Conservation (phyloP, 2,797 vertebrate species). For the Anabas testudineus region DNA sequence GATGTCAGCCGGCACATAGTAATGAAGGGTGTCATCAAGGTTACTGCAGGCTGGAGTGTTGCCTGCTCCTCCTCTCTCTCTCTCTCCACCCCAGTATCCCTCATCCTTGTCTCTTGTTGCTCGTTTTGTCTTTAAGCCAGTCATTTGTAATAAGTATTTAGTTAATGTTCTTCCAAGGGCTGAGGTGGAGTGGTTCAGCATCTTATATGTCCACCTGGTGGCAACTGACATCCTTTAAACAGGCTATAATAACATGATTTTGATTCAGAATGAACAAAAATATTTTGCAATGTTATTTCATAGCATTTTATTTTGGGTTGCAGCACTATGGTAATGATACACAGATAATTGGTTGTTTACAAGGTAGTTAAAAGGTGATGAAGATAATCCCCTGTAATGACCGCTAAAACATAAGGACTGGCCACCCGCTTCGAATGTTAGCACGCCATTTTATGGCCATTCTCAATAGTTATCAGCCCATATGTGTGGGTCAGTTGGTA, state of each 20-base stretch:
- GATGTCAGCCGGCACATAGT: constrained; percentile 82
- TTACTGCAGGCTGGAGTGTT: constrained; percentile 81
- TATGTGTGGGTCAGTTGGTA: too few relatives aligned
- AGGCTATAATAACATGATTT: background rate
- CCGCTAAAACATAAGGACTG: too few relatives aligned
- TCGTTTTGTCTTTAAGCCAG: constrained; percentile 42
- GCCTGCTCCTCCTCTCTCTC: constrained; percentile 52
- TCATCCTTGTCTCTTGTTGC: constrained; percentile 47
- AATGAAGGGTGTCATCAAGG: constrained; percentile 89
- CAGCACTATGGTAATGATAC: background rate
- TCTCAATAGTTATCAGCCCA: too few relatives aligned
- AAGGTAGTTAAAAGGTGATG: too few relatives aligned
- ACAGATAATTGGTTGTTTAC: background rate
- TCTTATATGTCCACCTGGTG: background rate
- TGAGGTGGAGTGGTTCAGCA: constrained; percentile 6
- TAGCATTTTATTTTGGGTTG: background rate
- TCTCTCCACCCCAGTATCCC: constrained; percentile 19
- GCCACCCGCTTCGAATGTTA: too few relatives aligned
- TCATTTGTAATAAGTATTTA: constrained; percentile 24
- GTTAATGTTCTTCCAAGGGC: constrained; percentile 15
- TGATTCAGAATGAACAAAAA: background rate
- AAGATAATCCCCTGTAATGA: too few relatives aligned
- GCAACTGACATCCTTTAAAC: background rate
- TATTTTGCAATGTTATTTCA: too few relatives aligned
- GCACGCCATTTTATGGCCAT: too few relatives aligned